phyloP scores from a whole-genome alignment of 2,888 invertebrate genomes.

The Taphrorychus bicolor region DNA sequence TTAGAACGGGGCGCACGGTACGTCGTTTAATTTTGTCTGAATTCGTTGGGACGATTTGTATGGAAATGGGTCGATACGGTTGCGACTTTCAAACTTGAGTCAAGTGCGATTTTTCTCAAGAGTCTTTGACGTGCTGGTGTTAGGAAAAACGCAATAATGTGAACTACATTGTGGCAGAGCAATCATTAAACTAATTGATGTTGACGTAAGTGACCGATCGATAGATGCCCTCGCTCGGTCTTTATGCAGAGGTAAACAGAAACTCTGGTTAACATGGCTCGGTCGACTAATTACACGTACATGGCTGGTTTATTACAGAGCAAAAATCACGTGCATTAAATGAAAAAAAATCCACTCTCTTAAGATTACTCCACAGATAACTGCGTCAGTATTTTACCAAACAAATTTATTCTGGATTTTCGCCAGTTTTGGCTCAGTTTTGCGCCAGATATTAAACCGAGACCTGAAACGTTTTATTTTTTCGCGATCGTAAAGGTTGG shows the following conservation, averaged over 20 bases:
- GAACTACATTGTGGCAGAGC: constrained; percentile 24
- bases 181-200: constrained; percentile 41
- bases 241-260: no score
- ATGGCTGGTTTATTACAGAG: not conserved
- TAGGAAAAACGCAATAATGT: not conserved
- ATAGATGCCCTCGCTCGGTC: not conserved
- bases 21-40: constrained; percentile 29
- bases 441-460: constrained; percentile 49
- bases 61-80: constrained; percentile 18
- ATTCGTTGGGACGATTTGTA: constrained; percentile 30
- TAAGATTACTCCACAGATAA: not conserved
- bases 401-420: constrained; percentile 53
- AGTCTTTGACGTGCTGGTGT: no score
- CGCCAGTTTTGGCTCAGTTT: constrained; percentile 45
- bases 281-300: not conserved
- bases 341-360: not conserved
- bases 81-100: not conserved
- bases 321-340: not conserved
- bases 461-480: constrained; percentile 34
- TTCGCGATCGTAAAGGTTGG: constrained; percentile 17
- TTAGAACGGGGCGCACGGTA: constrained; percentile 26
- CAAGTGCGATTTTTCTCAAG: not conserved
- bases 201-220: constrained; percentile 34
- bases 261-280: not conserved
- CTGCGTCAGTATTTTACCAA: constrained; percentile 23